A percentile compares a stretch with the other conserved stretches of the same genome.
Conservation (phyloP, 2,888 invertebrate genomes). For the Cheilosia pagana region DNA sequence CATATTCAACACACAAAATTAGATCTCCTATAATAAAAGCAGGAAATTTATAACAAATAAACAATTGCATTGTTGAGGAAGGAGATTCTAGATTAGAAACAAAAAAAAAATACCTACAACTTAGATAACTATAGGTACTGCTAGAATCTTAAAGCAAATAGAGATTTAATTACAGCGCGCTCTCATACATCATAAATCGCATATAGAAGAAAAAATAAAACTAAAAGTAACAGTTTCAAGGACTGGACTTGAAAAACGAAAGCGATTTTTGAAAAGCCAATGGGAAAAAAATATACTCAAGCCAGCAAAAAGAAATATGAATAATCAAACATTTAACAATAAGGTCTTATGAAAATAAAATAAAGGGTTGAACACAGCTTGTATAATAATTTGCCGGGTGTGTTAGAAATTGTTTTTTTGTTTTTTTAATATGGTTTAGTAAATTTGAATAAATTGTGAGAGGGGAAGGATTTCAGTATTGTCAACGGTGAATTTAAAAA, state of each 20-base stretch:
- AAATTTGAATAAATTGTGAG: not conserved
- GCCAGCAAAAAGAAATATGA: not conserved
- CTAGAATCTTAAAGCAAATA: conserved; percentile 48
- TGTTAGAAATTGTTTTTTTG: not conserved
- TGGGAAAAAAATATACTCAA: conserved; percentile 13
- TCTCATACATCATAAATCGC: conserved; percentile 46
- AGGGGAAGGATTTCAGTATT: not conserved
- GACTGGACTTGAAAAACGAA: conserved; percentile 14
- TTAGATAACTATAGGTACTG: conserved; percentile 26
- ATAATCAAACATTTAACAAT: conserved; percentile 6
- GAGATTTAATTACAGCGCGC: conserved; percentile 46
- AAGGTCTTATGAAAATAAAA: not conserved
- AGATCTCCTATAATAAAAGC: conserved; percentile 43
- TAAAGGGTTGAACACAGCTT: not conserved
- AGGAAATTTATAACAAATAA: conserved; percentile 23
- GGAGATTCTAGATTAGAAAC: conserved; percentile 53
- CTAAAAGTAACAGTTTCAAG: conserved; percentile 6
- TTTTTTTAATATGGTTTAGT: not conserved
- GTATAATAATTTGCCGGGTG: conserved; percentile 2
- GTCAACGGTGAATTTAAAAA: too few species aligned
- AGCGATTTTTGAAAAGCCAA: conserved; percentile 11
- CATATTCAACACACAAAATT: conserved; percentile 54
- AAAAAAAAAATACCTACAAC: conserved; percentile 36
- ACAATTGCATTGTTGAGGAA: conserved; percentile 25
- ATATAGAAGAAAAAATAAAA: conserved; percentile 19